Evolutionary conservation across 2,797 vertebrate genomes (phyloP).

Genomic region (Gallirallus australis): DNA sequence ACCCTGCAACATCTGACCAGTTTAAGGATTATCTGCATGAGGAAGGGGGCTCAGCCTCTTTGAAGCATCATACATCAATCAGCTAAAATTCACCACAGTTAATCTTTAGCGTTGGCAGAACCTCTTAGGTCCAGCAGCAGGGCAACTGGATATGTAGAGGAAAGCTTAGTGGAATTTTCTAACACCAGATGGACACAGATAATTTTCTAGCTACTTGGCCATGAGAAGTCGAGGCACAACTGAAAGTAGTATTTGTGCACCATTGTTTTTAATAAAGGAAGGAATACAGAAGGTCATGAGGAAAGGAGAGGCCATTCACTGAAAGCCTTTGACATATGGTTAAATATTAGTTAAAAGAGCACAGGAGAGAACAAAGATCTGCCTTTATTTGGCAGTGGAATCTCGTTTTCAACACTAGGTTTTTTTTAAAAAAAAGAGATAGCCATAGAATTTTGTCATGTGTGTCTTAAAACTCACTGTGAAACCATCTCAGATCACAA

Average conservation of each 20-base stretch:
- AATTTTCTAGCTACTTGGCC: not conserved
- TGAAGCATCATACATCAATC: slow-evolving; percentile 31
- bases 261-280: not conserved
- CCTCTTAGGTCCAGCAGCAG: slow-evolving; percentile 25
- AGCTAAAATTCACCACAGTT: slow-evolving; percentile 34
- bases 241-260: not conserved
- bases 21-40: slow-evolving; percentile 35
- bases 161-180: slow-evolving; percentile 36
- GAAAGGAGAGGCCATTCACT: not conserved
- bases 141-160: not conserved
- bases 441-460: not conserved
- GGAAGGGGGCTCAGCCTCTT: not conserved
- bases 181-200: not conserved
- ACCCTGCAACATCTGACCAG: not conserved
- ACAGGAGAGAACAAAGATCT: not conserved
- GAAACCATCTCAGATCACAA: not conserved
- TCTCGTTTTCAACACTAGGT: not conserved
- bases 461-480: not conserved
- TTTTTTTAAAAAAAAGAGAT: too few species aligned
- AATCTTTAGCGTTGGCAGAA: slow-evolving; percentile 26
- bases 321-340: not conserved
- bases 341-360: not conserved
- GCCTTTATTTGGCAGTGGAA: not conserved
- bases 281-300: not conserved
- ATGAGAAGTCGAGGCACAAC: not conserved